Evolutionary conservation across 1,140 invertebrate species (phyloP).

Genomic region (Drosophila saltans): DNA sequence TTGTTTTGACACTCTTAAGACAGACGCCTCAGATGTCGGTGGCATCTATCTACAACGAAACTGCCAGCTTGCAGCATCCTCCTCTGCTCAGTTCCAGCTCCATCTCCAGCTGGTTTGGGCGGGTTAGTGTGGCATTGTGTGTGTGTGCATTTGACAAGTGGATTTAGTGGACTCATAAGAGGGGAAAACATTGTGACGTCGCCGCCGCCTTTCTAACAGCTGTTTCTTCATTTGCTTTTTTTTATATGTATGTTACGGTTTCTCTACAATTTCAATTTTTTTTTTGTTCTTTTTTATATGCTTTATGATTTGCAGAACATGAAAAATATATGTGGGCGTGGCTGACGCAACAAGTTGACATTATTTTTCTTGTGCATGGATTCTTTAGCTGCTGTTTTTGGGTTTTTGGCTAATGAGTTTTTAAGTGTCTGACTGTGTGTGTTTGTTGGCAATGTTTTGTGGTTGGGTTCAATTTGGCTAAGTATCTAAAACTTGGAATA

Average conservation of each 20-base stretch:
- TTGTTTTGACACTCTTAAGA: constrained; percentile 63
- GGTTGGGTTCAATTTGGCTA: constrained; percentile 1
- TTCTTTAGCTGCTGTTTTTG: constrained; percentile 15
- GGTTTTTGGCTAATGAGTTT: constrained; percentile 49
- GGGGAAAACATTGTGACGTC: not conserved
- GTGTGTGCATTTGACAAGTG: constrained; percentile 56
- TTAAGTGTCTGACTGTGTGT: constrained; percentile 40
- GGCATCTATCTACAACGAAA: not conserved
- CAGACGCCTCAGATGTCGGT: constrained; percentile 33
- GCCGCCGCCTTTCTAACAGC: constrained; percentile 1
- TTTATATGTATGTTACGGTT: not conserved
- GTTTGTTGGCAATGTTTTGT: not conserved
- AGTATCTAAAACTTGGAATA: constrained; percentile 4
- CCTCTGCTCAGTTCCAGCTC: not conserved
- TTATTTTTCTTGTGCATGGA: constrained; percentile 21
- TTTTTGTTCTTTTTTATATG: constrained; percentile 18
- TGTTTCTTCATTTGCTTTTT: constrained; percentile 2
- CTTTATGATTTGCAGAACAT: constrained; percentile 13
- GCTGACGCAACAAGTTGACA: constrained; percentile 53
- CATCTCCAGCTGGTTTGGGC: constrained; percentile 13
- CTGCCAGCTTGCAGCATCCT: constrained; percentile 1
- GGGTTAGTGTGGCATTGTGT: not conserved
- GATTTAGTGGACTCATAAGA: constrained; percentile 47
- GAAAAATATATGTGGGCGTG: constrained; percentile 31
- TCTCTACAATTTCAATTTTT: not conserved